These are phyloP conservation scores for Lithophane socia DNA, from an alignment of 2,888 invertebrate species.

Conservation along the genomic window DNA sequence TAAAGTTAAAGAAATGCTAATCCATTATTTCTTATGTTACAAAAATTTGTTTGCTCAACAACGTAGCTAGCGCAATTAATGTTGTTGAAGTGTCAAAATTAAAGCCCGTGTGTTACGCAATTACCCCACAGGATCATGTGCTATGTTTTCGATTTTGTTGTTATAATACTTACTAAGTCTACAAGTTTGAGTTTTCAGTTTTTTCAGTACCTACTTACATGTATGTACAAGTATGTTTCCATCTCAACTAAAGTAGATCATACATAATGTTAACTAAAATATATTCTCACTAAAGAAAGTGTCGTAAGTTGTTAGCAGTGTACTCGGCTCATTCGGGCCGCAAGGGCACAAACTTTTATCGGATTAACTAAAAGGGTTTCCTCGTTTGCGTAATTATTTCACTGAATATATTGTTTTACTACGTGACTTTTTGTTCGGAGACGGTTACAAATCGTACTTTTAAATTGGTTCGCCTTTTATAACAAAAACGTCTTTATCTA, in stretches of 20 bases:
- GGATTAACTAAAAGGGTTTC: constrained; percentile 79
- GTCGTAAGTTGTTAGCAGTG: constrained; percentile 47
- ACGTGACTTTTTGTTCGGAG: constrained; percentile 66
- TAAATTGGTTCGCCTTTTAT: constrained; percentile 58
- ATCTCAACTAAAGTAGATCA: constrained; percentile 10
- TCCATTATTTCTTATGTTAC: too few species aligned
- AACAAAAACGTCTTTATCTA: constrained; percentile 55
- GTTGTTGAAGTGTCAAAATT: too few species aligned
- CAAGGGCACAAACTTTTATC: constrained; percentile 75
- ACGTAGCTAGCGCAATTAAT: too few species aligned
- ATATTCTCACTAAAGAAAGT: neutral
- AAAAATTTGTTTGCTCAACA: too few species aligned
- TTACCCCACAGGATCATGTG: too few species aligned
- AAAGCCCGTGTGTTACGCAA: too few species aligned
- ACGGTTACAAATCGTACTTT: constrained; percentile 66
- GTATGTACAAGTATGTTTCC: neutral
- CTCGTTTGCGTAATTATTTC: constrained; percentile 73
- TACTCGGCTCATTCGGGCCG: constrained; percentile 63
- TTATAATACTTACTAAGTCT: too few species aligned
- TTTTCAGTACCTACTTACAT: neutral
- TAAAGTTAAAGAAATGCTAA: neutral
- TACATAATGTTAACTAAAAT: constrained; percentile 3
- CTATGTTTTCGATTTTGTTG: too few species aligned
- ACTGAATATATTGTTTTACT: constrained; percentile 71
- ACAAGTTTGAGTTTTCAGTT: too few species aligned